Evolutionary conservation across 2,113 vertebrate genomes (phyloP), one percentile per base, ranked within the genome.

Genomic region (Accipiter virgatus): DNA sequence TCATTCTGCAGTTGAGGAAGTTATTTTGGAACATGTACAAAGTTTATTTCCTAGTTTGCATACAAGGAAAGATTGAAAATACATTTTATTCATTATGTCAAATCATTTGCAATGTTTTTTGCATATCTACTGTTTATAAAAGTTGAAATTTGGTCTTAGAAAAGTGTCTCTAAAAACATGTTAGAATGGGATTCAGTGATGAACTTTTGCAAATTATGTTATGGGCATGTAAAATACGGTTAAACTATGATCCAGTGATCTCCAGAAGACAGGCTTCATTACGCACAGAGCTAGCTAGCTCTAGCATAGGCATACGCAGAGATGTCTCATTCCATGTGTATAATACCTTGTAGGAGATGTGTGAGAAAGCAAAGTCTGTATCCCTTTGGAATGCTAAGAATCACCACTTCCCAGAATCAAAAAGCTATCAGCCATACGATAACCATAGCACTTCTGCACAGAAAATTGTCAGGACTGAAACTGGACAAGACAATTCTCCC

Each of bases 11-110:
- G 34, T 7, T 59, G 52, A 61, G 3, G 7, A 74, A 88, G 16
- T 16, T 62, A 11, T 86, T 82, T 45, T 68, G 17, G 38, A 90
- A 80, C 7, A 21, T 0, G 0, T 7, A 62, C 1, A 11, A 56
- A 61, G 3, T 7, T 74, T 86, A 80, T 75, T 20, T 52, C 17
- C 10, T 8, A 29, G 5, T 58, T 62, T 88, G 17, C 13, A 72
- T 34, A 62, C 4, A 83, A 72, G 12, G 5, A 81, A 55, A 52
- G 27, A 55, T 27, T 70, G 10, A 55, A 93, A 78, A 77, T 25
- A 9, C 1, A 18, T 7, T 77, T 53, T 50, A 32, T 23, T 90
- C 21, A 12, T 50, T 42, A 62, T 11, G 7, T 17, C 16, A 63
- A 66, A 67, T 13, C 0, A 32, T 29, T 67, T 74, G 4, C 16